Percentiles rank a stretch among this genome's conserved stretches.
These are phyloP conservation scores for Nymphalis urticae DNA, from an alignment of 2,888 invertebrate genomes.

Conservation along the genomic window DNA sequence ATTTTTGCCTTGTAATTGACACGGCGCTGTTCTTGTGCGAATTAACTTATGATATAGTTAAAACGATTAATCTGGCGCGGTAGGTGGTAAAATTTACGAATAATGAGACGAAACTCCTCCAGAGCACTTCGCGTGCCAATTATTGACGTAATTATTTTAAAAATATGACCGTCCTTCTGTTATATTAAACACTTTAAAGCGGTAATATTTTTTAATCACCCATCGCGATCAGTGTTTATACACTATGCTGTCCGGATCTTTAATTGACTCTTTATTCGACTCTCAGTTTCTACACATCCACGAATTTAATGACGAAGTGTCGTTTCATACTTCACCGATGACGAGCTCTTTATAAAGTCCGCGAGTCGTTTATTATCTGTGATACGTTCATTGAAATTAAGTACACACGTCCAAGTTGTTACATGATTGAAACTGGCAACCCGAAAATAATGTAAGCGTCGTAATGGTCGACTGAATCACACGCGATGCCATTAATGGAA, in stretches of 20 bases:
- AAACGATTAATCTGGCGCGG: constrained; percentile 78
- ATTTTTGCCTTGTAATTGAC: constrained; percentile 78
- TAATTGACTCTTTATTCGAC: constrained; percentile 66
- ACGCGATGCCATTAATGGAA: constrained; percentile 34
- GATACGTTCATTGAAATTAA: constrained; percentile 36
- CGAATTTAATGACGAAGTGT: constrained; percentile 39
- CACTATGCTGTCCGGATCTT: constrained; percentile 58
- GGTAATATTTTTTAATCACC: constrained; percentile 71
- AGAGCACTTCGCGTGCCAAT: constrained; percentile 75
- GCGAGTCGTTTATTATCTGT: constrained; percentile 36
- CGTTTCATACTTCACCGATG: constrained; percentile 21
- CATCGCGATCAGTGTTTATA: constrained; percentile 56
- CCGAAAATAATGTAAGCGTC: constrained; percentile 35
- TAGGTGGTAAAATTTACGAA: constrained; percentile 76
- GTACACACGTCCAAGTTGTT: constrained; percentile 29
- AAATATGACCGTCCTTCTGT: constrained; percentile 74
- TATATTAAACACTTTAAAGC: constrained; percentile 71
- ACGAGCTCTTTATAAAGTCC: constrained; percentile 27
- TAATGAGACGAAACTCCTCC: constrained; percentile 71
- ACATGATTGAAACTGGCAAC: constrained; percentile 39
- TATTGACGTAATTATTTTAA: constrained; percentile 81
- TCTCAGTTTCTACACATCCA: constrained; percentile 47
- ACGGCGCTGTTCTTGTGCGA: constrained; percentile 58
- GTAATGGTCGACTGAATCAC: constrained; percentile 30
- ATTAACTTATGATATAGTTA: constrained; percentile 77